A percentile compares a stretch with the other conserved stretches of the same genome.
Conservation (phyloP, 1,140 invertebrate genomes). For the Caerostris extrusa region DNA sequence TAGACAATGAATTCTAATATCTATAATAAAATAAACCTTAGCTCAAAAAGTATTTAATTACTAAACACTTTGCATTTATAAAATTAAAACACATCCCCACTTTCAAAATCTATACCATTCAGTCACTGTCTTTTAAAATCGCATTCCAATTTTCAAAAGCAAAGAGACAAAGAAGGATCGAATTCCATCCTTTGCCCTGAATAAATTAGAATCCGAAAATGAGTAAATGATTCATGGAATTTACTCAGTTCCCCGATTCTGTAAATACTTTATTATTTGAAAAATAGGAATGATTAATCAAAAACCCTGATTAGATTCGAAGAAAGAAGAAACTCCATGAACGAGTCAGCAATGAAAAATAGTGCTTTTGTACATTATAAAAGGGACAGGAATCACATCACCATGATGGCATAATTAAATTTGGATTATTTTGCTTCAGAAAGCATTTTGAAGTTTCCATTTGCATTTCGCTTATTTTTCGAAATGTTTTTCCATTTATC, state of each 20-base stretch:
- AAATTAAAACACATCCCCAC: too few species aligned
- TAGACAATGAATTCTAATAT: too few species aligned
- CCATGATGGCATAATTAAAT: neutral
- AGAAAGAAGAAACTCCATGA: neutral
- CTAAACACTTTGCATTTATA: too few species aligned
- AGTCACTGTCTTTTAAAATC: too few species aligned
- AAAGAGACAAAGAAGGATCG: too few species aligned
- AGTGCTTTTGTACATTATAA: neutral
- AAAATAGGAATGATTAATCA: neutral
- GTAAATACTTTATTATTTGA: neutral
- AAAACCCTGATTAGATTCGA: neutral
- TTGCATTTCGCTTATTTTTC: neutral
- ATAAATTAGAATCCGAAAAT: neutral
- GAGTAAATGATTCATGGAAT: neutral
- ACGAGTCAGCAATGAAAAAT: neutral
- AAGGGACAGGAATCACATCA: neutral
- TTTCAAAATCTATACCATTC: too few species aligned
- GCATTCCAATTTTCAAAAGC: too few species aligned
- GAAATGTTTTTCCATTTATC: neutral
- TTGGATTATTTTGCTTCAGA: conserved; percentile 10
- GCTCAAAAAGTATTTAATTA: too few species aligned
- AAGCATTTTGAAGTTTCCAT: neutral
- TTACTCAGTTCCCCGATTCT: neutral
- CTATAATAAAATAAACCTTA: too few species aligned
- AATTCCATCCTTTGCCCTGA: neutral